Conservation (phyloP, 2,888 invertebrate species). For the Germaria angustata region DNA sequence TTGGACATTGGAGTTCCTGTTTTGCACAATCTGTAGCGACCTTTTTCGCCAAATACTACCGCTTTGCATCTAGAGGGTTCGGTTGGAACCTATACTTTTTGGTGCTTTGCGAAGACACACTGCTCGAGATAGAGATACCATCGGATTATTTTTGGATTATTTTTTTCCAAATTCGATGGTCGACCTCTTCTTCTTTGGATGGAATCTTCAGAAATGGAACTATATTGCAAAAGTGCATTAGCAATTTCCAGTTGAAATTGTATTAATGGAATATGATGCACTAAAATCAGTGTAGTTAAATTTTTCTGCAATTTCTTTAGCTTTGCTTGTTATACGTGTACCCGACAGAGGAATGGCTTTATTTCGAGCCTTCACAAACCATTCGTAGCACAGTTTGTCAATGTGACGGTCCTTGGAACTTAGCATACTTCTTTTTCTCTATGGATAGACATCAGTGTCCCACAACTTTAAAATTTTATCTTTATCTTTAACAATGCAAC, state of each 20-base stretch:
- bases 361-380: constrained; percentile 4
- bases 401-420: not conserved
- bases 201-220: constrained; percentile 48
- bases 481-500: constrained; percentile 21
- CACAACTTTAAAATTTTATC: constrained; percentile 12
- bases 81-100: constrained; percentile 65
- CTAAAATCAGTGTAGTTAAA: not conserved
- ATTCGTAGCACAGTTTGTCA: constrained; percentile 7
- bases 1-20: constrained; percentile 61
- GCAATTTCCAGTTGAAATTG: constrained; percentile 52
- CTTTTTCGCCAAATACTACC: constrained; percentile 65
- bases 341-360: not conserved
- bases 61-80: constrained; percentile 58
- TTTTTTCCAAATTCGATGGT: too few species aligned
- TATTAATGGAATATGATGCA: constrained; percentile 51
- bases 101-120: constrained; percentile 32
- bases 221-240: too few species aligned
- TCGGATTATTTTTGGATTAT: too few species aligned
- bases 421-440: not conserved
- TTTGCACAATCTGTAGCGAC: constrained; percentile 59
- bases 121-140: too few species aligned
- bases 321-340: constrained; percentile 24
- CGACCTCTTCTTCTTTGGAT: too few species aligned
- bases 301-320: constrained; percentile 23
- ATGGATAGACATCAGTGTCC: constrained; percentile 6